Evolutionary conservation across 2,797 vertebrate species (phyloP).

Genomic region (Remorina albescens): DNA sequence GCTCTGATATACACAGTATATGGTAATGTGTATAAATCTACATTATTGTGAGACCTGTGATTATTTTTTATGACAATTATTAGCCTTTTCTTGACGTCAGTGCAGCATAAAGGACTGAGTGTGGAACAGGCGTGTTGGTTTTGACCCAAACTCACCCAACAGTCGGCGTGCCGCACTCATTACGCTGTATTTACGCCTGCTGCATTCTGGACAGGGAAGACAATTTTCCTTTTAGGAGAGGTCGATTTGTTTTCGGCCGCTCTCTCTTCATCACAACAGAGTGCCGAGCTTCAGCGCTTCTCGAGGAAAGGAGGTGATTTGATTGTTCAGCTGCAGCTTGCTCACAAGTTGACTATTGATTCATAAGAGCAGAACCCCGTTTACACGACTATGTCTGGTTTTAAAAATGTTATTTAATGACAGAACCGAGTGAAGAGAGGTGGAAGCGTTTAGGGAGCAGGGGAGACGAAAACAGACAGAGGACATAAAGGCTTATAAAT

Average conservation of each 20-base stretch:
- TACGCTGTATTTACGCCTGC: neutral
- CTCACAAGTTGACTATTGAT: neutral
- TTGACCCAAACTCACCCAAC: conserved; percentile 31
- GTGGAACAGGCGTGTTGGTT: conserved; percentile 12
- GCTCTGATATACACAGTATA: neutral
- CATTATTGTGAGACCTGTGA: neutral
- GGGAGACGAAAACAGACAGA: neutral
- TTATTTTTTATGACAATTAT: neutral
- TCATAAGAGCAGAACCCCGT: neutral
- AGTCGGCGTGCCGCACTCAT: too few relatives aligned
- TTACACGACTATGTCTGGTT: neutral
- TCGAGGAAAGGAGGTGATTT: neutral
- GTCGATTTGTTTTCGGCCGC: neutral
- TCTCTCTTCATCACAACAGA: conserved; percentile 1
- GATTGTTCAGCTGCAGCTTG: neutral
- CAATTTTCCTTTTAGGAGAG: neutral
- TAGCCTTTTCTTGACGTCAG: neutral
- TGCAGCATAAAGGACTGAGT: too few relatives aligned
- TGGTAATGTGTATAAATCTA: neutral
- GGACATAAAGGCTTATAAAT: conserved; percentile 26
- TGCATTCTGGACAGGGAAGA: neutral
- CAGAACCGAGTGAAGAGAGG: neutral
- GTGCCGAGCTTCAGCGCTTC: neutral
- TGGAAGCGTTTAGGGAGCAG: neutral
- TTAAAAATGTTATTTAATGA: neutral